Base-by-base conservation (phyloP, 2,113 vertebrate species). In the Microtus ochrogaster region DNA sequence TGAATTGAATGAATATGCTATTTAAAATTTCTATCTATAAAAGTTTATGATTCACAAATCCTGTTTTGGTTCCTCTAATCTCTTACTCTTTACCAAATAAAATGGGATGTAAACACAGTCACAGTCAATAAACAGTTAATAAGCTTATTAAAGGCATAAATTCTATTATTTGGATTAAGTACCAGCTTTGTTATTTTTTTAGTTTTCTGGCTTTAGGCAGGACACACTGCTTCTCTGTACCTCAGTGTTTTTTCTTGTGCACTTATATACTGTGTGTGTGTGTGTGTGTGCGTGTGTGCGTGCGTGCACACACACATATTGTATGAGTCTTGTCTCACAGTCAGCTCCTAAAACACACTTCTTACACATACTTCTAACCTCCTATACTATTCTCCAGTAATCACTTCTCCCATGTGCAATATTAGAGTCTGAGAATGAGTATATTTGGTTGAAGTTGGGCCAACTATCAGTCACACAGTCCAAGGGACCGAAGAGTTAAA, bases 201-300 rank as follows among this genome's bases (percentile, higher is more conserved):
- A 58, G 22, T 39, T 39, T 28, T 81, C 49, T 79, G 44, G 47
- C 10, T 82, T 89, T 66, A 66, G 76, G 16, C 5, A 70, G 70
- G 44, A 76, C 10, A 65, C 33, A 28, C 3, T 22, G 30, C 8
- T 78, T 72, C 21, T 92, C 90, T 92, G 36, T 65, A 78, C 2
- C 17, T 93, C 58, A 33, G 30, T 63, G 79, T 95, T 81, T 79
- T 92, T 39, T 47, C 61, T 85, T 94, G 33, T 88, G 68, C 58
- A 94, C 66, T 92, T 81, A 58, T 58, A 58, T 58, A 58, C 55
- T 58, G 49, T 52, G 49, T 52, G 49, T 52, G 0, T 52, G 49
- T 49, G 49, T 52, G 49, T 12, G 11, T 13, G 49, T 52, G 49
- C 13, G 49, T 49, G 49, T 49, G 49, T 2, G 11, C 9, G 10